These are phyloP conservation scores for Turnix velox DNA, from an alignment of 2,113 vertebrate genomes.

Conservation along the genomic window DNA sequence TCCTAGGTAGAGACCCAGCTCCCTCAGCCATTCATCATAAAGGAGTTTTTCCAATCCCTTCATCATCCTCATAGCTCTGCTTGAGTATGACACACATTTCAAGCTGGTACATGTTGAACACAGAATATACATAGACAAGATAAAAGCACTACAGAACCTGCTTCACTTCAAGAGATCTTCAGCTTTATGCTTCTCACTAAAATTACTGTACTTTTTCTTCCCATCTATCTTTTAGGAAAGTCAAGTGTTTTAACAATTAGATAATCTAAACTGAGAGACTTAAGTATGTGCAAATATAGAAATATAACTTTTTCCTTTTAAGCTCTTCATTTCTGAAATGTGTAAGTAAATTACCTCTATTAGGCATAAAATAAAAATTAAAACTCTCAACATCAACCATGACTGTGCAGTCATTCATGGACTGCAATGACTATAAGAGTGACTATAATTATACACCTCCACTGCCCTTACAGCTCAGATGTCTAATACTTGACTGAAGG, in stretches of 20 bases:
- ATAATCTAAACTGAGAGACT: not conserved
- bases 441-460: not conserved
- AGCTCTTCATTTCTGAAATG: not conserved
- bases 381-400: not conserved
- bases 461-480: not conserved
- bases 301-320: not conserved
- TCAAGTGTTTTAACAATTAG: not conserved
- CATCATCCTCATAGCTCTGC: no score
- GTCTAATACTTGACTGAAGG: not conserved
- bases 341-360: not conserved
- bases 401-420: not conserved
- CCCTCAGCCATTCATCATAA: no score
- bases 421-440: no score
- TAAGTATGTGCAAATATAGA: not conserved
- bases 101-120: not conserved
- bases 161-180: not conserved
- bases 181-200: not conserved
- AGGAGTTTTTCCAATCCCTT: no score
- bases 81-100: not conserved
- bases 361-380: not conserved
- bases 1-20: no score
- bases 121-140: not conserved
- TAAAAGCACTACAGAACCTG: not conserved
- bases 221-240: not conserved
- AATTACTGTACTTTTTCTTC: not conserved